Base-by-base conservation (phyloP, 2,797 vertebrate genomes). In the Ctenopoma kingsleyae region DNA sequence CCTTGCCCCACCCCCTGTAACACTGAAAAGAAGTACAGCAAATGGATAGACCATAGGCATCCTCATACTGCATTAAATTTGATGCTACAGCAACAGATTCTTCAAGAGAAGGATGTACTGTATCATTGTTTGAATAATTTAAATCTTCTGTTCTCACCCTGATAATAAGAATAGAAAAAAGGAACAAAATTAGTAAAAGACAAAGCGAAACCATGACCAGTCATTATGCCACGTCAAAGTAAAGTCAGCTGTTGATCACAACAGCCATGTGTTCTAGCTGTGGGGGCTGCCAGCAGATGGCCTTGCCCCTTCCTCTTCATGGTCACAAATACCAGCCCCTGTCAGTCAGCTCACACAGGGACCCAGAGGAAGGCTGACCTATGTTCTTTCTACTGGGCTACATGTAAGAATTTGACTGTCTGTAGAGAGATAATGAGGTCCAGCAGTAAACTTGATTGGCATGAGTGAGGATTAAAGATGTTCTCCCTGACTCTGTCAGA, bases 311-410 rank as follows among this genome's bases (percentile, higher is more conserved):
- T 85, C 79, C 82, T 82, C 81, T 81, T 68, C 80, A 75, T 35
- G 59, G 82, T 82, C 85, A 82, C 88, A 92, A 93, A 93, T 92
- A 91, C 81, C 87, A 93, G 83, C 78, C 81, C 67, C 73, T 87
- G 88, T 93, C 93, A 92, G 32, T 92, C 89, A 89, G 79, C 74
- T 81, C 66, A 53, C 73, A 83, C 58, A 66, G 74, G 81, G 57
- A 55, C 75, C 81, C 79, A 70, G 83, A 76, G 80, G 84, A 84
- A 77, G 56, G 63, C 58, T 60, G 81, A 67, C 82, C 83, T 86
- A 50, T 30, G 40, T 67, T 62, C 52, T 68, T 43, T 69, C 67
- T 53, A 6, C 74, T 19, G 67, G 65, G 59, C 60, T 57, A 72
- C 77, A 87, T 72, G 76, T 71, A 64, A 80, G 63, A 50, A 72